Evolutionary conservation across 2,113 vertebrate genomes (phyloP), one percentile per base, ranked within the genome.

Genomic region (Eulemur rufifrons): DNA sequence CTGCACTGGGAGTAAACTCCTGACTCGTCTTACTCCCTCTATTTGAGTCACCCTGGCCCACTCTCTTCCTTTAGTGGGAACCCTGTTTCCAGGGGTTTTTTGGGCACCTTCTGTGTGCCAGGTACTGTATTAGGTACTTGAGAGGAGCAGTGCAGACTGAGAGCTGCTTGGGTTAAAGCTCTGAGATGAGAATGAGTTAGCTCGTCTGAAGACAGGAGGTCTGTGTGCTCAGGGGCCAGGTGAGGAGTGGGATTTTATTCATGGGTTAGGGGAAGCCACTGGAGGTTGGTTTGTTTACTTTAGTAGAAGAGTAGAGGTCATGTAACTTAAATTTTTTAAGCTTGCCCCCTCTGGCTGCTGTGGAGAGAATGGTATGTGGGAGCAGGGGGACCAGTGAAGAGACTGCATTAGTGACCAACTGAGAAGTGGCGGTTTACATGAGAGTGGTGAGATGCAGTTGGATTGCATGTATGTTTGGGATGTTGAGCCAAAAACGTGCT

Each of bases 101-200:
- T 64, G 69, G 89, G 59, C 8, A 59, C 66, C 20, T 87, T 0
- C 13, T 84, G 52, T 47, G 76, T 59, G 64, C 50, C 14, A 42
- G 6, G 29, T 80, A 50, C 37, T 82, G 7, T n/a, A 39, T 73
- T 27, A 78, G 68, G 45, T n/a, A 32, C 59, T 87, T 81, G 39
- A 42, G 20, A 61, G 37, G 37, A 89, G 37, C 45, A 14, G 66
- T 76, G 27, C 88, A 61, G 68, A 76, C 12, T 86, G 50, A 86
- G 37, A 94, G 80, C 50, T 91, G 32, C 56, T 86, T 73, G 45
- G 42, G n/a, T 96, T 86, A 92, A 95, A 86, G 32, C 47, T 25
- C 66, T 52, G 15, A 37, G 8, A 14, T 56, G 23, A 64, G 64
- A 68, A 77, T 84, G 69, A 78, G 20, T n/a, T 56, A 63, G 15